Evolutionary conservation across 2,797 vertebrate genomes (phyloP).

Genomic region (Alfaro cultratus): DNA sequence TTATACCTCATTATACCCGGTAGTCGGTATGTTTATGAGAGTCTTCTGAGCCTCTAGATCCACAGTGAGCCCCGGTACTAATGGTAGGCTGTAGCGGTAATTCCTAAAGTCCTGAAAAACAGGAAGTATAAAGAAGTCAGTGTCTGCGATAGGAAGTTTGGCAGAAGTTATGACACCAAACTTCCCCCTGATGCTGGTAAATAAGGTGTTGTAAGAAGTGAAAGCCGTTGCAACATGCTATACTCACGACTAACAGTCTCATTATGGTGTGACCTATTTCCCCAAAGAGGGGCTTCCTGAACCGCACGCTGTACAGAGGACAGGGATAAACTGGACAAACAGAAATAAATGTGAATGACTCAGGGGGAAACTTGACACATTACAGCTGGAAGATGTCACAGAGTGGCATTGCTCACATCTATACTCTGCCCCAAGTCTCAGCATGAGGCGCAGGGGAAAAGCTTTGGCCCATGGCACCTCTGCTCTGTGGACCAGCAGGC

Average conservation of each 20-base stretch:
- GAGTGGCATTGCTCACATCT: constrained; percentile 84
- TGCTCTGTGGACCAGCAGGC: constrained; percentile 94
- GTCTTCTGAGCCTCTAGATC: constrained; percentile 97
- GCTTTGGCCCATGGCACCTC: constrained; percentile 98
- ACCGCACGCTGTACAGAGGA: constrained; percentile 96
- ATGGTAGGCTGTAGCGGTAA: constrained; percentile 95
- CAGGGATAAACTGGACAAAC: constrained; percentile 91
- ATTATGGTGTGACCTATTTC: constrained; percentile 98
- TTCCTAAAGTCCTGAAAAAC: constrained; percentile 93
- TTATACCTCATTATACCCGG: constrained; percentile 92
- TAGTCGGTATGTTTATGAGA: constrained; percentile 95
- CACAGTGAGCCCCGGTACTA: constrained; percentile 93
- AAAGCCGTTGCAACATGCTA: constrained; percentile 4
- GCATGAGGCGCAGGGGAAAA: constrained; percentile 95
- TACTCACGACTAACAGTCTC: constrained; percentile 96
- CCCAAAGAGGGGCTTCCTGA: constrained; percentile 95
- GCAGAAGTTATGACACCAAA: background rate
- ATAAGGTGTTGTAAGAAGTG: background rate
- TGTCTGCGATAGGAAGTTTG: constrained; percentile 1
- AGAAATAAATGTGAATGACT: constrained; percentile 12
- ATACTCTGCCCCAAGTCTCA: constrained; percentile 96
- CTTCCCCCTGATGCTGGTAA: background rate
- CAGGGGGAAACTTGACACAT: background rate
- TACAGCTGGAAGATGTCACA: background rate
- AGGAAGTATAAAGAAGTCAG: constrained; percentile 7